These are phyloP conservation scores for Steinernema carpocapsae DNA, from an alignment of 2,888 invertebrate genomes.

Conservation along the genomic window DNA sequence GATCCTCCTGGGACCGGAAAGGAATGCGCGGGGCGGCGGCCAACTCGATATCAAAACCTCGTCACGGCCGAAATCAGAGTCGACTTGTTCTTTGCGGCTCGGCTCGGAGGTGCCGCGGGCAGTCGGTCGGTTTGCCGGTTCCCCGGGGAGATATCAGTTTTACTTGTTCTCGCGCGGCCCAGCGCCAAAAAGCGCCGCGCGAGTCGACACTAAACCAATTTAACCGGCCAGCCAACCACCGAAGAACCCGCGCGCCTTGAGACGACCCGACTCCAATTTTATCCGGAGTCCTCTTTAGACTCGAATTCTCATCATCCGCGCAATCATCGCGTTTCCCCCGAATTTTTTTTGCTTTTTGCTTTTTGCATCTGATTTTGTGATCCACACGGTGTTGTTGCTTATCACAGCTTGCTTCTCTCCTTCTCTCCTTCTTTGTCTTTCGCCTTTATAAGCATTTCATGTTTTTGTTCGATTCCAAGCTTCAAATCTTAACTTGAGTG, in stretches of 20 bases:
- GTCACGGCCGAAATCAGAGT: constrained; percentile 34
- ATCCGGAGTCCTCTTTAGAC: constrained; percentile 30
- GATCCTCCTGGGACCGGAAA: neutral
- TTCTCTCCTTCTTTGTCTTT: no score
- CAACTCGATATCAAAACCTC: constrained; percentile 30
- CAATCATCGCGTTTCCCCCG: constrained; percentile 28
- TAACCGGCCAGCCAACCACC: constrained; percentile 19
- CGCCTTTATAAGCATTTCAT: no score
- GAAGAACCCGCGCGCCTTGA: constrained; percentile 22
- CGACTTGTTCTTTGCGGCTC: constrained; percentile 18
- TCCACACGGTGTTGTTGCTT: no score
- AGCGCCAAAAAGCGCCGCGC: constrained; percentile 32
- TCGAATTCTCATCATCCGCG: constrained; percentile 32
- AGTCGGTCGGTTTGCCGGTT: constrained; percentile 12
- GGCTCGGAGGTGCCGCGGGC: neutral
- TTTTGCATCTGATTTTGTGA: no score
- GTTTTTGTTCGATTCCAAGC: no score
- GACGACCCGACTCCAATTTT: constrained; percentile 35
- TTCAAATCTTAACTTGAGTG: no score
- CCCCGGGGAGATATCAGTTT: constrained; percentile 34
- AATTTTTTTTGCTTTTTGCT: neutral
- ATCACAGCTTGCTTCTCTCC: no score
- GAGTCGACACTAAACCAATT: constrained; percentile 35
- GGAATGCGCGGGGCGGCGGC: neutral
- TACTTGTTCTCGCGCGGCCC: constrained; percentile 33